Conservation (phyloP, 2,113 vertebrate species). For the Lathamus discolor region DNA sequence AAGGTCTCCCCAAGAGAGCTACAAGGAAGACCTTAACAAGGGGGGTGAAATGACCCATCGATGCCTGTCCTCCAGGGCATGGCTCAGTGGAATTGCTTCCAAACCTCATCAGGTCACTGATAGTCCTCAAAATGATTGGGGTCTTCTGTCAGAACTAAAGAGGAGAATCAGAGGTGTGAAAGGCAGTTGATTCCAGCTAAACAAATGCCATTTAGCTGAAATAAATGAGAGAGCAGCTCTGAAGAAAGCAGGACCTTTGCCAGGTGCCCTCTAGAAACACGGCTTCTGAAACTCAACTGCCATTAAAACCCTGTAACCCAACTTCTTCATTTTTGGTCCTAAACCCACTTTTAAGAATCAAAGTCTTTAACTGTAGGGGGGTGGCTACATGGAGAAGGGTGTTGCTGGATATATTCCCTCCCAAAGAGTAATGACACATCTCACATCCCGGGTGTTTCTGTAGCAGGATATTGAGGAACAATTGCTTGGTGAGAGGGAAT, state of each 20-base stretch:
- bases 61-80: neutral
- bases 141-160: neutral
- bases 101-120: rapidly evolving
- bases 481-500: neutral
- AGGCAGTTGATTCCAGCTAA: neutral
- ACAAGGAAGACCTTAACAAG: no score
- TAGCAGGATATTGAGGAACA: neutral
- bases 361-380: neutral
- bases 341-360: neutral
- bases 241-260: neutral
- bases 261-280: neutral
- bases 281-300: neutral
- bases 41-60: rapidly evolving
- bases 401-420: neutral
- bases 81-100: neutral
- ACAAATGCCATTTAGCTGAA: neutral
- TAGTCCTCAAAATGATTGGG: neutral
- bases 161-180: neutral
- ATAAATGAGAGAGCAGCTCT: neutral
- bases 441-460: neutral
- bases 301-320: neutral
- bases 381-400: neutral
- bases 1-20: neutral
- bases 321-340: neutral
- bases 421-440: neutral